These are phyloP conservation scores for Drosophila suzukii DNA, from an alignment of 1,140 invertebrate genomes.

Conservation along the genomic window DNA sequence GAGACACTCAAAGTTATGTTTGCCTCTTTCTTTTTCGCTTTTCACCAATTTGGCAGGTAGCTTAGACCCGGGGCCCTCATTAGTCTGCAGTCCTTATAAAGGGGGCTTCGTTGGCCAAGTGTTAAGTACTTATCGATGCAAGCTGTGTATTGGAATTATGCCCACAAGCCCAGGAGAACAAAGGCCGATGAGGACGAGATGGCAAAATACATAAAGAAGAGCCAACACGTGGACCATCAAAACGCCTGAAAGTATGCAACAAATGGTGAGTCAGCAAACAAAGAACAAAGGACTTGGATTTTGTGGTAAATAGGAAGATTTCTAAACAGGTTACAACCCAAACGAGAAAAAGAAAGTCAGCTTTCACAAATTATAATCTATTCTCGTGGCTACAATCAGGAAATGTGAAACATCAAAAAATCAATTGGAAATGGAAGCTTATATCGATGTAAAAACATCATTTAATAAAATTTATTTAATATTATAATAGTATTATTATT, in stretches of 20 bases:
- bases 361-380: no score
- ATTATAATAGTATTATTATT: no score
- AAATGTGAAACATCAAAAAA: no score
- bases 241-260: constrained; percentile 26
- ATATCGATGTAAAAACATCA: no score
- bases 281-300: constrained; percentile 6
- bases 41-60: constrained; percentile 47
- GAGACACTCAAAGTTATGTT: constrained; percentile 71
- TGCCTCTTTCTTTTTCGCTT: constrained; percentile 16
- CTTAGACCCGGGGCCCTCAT: constrained; percentile 41
- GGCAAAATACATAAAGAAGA: constrained; percentile 38
- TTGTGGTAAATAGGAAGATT: neutral
- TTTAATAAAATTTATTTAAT: no score
- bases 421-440: no score
- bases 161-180: constrained; percentile 11
- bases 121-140: constrained; percentile 70
- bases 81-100: constrained; percentile 21
- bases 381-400: no score
- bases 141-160: constrained; percentile 71
- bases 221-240: constrained; percentile 37
- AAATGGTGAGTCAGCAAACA: constrained; percentile 43
- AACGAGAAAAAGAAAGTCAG: no score
- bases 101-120: constrained; percentile 14
- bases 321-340: neutral
- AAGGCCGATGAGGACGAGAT: constrained; percentile 20